Conservation (phyloP, 1,140 invertebrate genomes). For the Calycopis cecrops region DNA sequence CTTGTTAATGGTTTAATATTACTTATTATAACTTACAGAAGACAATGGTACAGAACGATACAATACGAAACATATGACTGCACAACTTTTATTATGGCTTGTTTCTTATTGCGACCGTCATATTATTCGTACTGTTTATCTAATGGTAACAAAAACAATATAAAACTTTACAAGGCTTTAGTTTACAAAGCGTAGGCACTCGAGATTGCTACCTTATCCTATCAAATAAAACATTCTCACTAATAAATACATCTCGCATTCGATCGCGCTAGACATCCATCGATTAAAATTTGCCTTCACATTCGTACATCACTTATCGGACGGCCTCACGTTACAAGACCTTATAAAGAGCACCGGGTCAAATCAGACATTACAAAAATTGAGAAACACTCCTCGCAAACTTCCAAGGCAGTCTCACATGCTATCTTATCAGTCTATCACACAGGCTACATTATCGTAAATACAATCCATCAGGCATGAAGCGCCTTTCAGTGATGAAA, state of each 20-base stretch:
- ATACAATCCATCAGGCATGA: conserved; percentile 45
- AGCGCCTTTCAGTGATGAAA: conserved; percentile 48
- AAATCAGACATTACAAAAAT: conserved; percentile 55
- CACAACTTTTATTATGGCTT: neutral
- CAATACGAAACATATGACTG: conserved; percentile 1
- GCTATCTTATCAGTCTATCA: conserved; percentile 51
- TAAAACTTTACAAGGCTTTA: conserved; percentile 65
- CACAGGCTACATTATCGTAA: conserved; percentile 48
- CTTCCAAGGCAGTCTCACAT: conserved; percentile 40
- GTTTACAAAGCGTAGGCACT: conserved; percentile 74
- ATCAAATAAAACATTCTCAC: conserved; percentile 66
- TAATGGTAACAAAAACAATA: conserved; percentile 74
- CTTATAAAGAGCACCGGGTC: conserved; percentile 70
- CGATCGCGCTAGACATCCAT: conserved; percentile 40
- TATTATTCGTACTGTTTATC: conserved; percentile 47
- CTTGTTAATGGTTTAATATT: conserved; percentile 71
- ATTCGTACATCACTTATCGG: conserved; percentile 53
- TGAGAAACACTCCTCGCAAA: conserved; percentile 46
- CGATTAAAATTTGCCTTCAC: conserved; percentile 38
- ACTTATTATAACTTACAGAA: conserved; percentile 67
- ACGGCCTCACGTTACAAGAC: conserved; percentile 66
- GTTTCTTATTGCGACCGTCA: neutral
- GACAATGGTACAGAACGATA: conserved; percentile 68
- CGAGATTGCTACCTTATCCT: conserved; percentile 72
- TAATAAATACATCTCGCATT: conserved; percentile 65